These are phyloP conservation scores for Sparidentex hasta DNA, from an alignment of 2,797 vertebrate species.

Conservation along the genomic window DNA sequence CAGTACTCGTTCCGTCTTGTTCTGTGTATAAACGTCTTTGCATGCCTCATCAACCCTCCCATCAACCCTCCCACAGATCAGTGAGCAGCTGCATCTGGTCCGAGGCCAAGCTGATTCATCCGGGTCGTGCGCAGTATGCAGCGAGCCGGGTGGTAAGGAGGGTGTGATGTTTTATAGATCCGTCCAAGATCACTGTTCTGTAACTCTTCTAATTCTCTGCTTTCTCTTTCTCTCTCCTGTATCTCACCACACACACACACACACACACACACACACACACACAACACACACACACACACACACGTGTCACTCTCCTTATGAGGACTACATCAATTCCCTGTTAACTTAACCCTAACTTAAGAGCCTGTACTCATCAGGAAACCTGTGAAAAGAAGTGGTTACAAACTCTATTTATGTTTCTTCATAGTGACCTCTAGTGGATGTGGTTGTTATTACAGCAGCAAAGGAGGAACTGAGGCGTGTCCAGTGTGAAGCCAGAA, in stretches of 20 bases:
- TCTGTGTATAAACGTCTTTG: neutral
- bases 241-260: neutral
- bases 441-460: too few species aligned
- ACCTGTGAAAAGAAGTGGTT: too few species aligned
- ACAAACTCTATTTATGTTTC: too few species aligned
- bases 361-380: too few species aligned
- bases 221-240: neutral
- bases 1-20: neutral
- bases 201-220: constrained; percentile 1
- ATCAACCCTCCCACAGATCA: constrained; percentile 28
- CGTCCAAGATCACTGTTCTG: constrained; percentile 15
- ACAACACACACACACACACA: neutral
- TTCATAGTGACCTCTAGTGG: too few species aligned
- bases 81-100: constrained; percentile 34
- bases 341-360: neutral
- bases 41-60: constrained; percentile 17
- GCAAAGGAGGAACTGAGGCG: too few species aligned
- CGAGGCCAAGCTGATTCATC: neutral
- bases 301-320: too few species aligned
- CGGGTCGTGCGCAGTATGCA: constrained; percentile 3
- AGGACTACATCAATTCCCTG: too few species aligned
- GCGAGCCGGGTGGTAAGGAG: constrained; percentile 18
- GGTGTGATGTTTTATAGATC: constrained; percentile 52
- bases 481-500: too few species aligned
- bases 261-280: neutral